Evolutionary conservation across 2,888 invertebrate genomes (phyloP).

Genomic region (Lithophane ornitopus): DNA sequence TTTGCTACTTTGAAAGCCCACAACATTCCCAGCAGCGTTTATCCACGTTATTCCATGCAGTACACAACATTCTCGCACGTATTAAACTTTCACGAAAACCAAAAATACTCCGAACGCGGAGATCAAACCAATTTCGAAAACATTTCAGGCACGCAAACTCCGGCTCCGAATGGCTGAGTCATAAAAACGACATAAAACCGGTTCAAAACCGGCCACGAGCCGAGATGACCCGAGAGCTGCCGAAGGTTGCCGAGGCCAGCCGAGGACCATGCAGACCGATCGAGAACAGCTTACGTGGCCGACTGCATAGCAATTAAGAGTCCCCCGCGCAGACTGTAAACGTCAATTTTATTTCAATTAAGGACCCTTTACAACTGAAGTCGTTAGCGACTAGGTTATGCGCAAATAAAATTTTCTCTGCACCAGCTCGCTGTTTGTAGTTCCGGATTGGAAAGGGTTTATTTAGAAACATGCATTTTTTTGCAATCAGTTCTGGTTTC

Average conservation of each 20-base stretch:
- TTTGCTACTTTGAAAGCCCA: constrained; percentile 44
- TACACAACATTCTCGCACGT: constrained; percentile 58
- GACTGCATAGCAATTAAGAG: constrained; percentile 77
- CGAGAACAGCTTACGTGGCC: constrained; percentile 73
- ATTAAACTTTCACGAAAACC: constrained; percentile 66
- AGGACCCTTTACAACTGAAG: constrained; percentile 71
- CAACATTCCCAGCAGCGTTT: constrained; percentile 36
- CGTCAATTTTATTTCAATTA: constrained; percentile 83
- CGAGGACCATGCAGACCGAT: constrained; percentile 61
- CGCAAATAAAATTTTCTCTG: constrained; percentile 63
- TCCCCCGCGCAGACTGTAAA: constrained; percentile 71
- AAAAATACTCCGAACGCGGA: constrained; percentile 62
- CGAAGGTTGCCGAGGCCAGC: constrained; percentile 57
- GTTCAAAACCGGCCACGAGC: constrained; percentile 59
- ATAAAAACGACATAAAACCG: constrained; percentile 72
- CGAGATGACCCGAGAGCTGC: constrained; percentile 57
- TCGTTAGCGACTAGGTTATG: constrained; percentile 72
- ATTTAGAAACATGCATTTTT: constrained; percentile 27
- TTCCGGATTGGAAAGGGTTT: constrained; percentile 40
- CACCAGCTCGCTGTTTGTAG: constrained; percentile 46
- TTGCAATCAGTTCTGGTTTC: constrained; percentile 8
- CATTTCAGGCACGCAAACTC: constrained; percentile 68
- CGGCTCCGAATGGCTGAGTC: constrained; percentile 61
- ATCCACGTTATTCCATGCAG: constrained; percentile 45
- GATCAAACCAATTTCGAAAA: constrained; percentile 67